These are phyloP conservation scores for Oscheius sp. DNA, from an alignment of 1,140 invertebrate species.

Conservation along the genomic window DNA sequence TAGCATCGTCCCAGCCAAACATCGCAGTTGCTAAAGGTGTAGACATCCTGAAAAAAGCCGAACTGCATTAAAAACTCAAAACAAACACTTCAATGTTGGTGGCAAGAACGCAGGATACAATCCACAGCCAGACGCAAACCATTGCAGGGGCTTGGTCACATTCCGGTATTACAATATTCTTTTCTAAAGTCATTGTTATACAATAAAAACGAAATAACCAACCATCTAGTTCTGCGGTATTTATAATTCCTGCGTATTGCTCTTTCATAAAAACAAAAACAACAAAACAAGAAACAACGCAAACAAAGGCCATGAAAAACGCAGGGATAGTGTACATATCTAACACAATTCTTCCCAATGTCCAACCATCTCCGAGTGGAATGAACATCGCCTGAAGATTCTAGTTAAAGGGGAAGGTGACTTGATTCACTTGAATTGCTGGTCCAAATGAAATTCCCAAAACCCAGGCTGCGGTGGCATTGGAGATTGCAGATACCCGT, in stretches of 20 bases:
- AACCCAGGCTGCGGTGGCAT: conserved; percentile 39
- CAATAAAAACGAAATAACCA: not conserved
- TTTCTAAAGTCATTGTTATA: conserved; percentile 6
- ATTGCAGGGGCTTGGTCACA: conserved; percentile 22
- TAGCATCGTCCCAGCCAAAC: conserved; percentile 36
- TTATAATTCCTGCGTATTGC: conserved; percentile 28
- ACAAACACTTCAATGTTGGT: conserved; percentile 37
- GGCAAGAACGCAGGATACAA: conserved; percentile 17
- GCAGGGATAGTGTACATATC: conserved; percentile 31
- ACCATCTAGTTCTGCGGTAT: conserved; percentile 6
- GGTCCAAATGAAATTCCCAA: conserved; percentile 42
- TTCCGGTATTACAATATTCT: conserved; percentile 27
- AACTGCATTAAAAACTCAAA: not conserved
- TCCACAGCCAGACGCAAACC: conserved; percentile 28
- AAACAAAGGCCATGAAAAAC: conserved; percentile 21
- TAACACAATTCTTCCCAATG: not conserved
- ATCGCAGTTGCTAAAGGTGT: conserved; percentile 36
- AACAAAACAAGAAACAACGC: conserved; percentile 1
- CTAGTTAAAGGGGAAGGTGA: not conserved
- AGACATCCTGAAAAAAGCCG: conserved; percentile 26
- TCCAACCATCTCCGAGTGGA: conserved; percentile 25
- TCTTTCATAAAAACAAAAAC: conserved; percentile 23
- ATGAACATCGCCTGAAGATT: conserved; percentile 25
- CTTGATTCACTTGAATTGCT: conserved; percentile 33
- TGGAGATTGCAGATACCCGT: conserved; percentile 36